Evolutionary conservation across 2,113 vertebrate species (phyloP), one percentile per base, ranked within the genome.

Genomic region (Acrocephalus arundinaceus): DNA sequence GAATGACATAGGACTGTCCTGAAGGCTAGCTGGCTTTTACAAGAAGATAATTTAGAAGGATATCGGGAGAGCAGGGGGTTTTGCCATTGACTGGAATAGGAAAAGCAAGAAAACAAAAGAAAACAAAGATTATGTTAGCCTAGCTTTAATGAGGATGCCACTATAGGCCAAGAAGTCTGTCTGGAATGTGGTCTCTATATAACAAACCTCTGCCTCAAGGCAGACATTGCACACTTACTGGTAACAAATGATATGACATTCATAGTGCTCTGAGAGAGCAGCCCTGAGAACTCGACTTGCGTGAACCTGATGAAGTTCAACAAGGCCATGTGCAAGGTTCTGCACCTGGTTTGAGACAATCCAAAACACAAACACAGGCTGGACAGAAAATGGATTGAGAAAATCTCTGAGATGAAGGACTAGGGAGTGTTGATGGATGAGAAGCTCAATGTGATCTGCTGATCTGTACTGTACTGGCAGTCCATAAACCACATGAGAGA

Each of bases 1-100:
- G 17, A 61, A 41, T 54, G 41, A 23, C 23, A 54, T 0, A 41
- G 35, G 39, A 43, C 9, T 65, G 31, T n/a, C n/a, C n/a, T 48
- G 31, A 68, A 2, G 8, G 24, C 8, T 54, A 25, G 5, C 6
- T 83, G 45, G 12, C 9, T 27, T 85, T 63, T 48, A 71, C 24
- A 79, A 37, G 19, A 70, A 73, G 17, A 12, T 14, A 35, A 88
- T 37, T 57, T 24, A 18, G 11, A 61, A 54, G 46, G 15, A 52
- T 3, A 2, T 25, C 11, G 2, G 1, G 16, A 46, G 16, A 62
- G 3, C 2, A 22, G 19, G 13, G 2, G 0, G 1, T 65, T 87
- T 66, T 20, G 48, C 4, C 24, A 37, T 7, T 49, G 13, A 7
- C 27, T 73, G 21, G 74, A 57, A 37, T 3, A 59, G n/a, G 39